These are phyloP conservation scores for Glaucidium brasilianum DNA, from an alignment of 2,113 vertebrate species.

Conservation along the genomic window DNA sequence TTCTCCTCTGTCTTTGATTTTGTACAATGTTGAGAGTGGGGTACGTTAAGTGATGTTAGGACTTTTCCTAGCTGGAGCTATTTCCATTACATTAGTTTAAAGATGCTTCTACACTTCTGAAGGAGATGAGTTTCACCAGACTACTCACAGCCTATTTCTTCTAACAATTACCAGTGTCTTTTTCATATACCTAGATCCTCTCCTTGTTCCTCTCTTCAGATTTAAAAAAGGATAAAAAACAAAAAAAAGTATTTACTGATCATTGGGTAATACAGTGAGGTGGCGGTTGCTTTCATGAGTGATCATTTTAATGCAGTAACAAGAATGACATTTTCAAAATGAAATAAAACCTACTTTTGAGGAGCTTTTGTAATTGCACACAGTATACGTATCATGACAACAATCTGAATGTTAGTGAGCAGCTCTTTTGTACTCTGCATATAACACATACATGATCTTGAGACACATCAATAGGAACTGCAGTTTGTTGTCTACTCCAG, in stretches of 20 bases:
- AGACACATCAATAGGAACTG: neutral
- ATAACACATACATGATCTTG: neutral
- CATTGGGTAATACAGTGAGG: neutral
- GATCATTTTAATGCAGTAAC: neutral
- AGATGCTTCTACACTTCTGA: neutral
- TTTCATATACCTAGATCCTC: neutral
- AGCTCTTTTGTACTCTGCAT: neutral
- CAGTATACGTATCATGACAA: neutral
- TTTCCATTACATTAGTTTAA: neutral
- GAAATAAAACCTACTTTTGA: neutral
- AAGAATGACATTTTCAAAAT: neutral
- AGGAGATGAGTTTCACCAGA: neutral
- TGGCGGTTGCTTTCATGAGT: neutral
- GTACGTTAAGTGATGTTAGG: neutral
- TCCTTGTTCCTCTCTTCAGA: neutral
- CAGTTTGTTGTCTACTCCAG: rapidly evolving
- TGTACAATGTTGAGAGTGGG: neutral
- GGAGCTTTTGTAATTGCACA: neutral
- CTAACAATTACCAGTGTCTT: neutral
- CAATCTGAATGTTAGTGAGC: neutral
- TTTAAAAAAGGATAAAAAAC: neutral
- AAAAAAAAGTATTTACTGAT: neutral
- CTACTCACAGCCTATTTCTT: neutral
- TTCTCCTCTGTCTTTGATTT: neutral
- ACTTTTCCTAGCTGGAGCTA: neutral